phyloP scores from a whole-genome alignment of 1,140 invertebrate genomes.

The Theocolax elegans region DNA sequence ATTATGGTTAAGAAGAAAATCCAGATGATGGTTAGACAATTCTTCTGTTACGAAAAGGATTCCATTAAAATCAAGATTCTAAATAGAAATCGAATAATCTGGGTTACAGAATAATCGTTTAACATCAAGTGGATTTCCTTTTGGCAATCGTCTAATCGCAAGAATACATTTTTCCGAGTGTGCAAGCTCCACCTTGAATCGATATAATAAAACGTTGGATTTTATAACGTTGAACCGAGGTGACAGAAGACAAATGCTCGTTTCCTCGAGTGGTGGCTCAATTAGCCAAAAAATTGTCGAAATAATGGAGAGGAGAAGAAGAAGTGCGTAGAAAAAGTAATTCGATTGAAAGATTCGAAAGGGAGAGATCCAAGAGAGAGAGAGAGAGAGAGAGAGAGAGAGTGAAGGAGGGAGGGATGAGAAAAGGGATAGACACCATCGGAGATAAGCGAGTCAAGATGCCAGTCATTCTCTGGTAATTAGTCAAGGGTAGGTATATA shows the following conservation, averaged over 20 bases:
- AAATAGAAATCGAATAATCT: too few relatives aligned
- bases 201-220: too few relatives aligned
- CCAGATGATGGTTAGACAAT: too few relatives aligned
- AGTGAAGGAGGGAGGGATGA: not conserved
- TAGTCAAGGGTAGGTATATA: constrained; percentile 63
- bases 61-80: too few relatives aligned
- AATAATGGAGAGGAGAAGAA: not conserved
- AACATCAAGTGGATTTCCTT: too few relatives aligned
- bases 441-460: constrained; percentile 64
- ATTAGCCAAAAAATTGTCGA: constrained; percentile 66
- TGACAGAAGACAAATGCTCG: constrained; percentile 57
- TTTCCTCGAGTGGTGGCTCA: constrained; percentile 48
- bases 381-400: constrained; percentile 45
- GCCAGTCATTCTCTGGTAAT: constrained; percentile 66
- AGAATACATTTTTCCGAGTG: too few relatives aligned
- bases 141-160: too few relatives aligned
- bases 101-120: too few relatives aligned
- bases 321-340: constrained; percentile 59
- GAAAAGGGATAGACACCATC: not conserved
- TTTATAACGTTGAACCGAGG: too few relatives aligned
- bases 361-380: constrained; percentile 30
- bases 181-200: too few relatives aligned
- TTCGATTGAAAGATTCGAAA: constrained; percentile 59
- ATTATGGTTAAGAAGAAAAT: too few relatives aligned
- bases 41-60: too few relatives aligned